These are phyloP conservation scores for Drosophila triauraria DNA, from an alignment of 1,140 invertebrate species.

Conservation along the genomic window DNA sequence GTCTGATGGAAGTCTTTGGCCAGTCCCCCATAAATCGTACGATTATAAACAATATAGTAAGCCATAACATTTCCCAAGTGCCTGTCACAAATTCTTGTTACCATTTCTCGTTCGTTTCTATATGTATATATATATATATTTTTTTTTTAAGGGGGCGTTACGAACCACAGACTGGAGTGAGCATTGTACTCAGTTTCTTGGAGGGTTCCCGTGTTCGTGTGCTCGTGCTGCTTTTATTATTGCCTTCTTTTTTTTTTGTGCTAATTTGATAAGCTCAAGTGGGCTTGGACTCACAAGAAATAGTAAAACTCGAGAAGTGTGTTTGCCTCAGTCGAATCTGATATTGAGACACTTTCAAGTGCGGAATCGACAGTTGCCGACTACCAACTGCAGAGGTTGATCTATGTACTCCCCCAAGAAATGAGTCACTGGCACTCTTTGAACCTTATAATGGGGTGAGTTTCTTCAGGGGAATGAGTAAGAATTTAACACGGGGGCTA, in stretches of 20 bases:
- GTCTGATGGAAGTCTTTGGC: constrained; percentile 26
- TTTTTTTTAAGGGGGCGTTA: constrained; percentile 26
- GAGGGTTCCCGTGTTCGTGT: constrained; percentile 13
- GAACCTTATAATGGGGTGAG: too few relatives aligned
- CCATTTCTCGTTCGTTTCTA: neutral
- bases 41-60: constrained; percentile 60
- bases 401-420: neutral
- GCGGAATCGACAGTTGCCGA: constrained; percentile 16
- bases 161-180: constrained; percentile 1
- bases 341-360: constrained; percentile 62
- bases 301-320: constrained; percentile 18
- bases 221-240: constrained; percentile 9
- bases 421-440: constrained; percentile 17
- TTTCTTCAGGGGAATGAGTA: constrained; percentile 7
- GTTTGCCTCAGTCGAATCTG: constrained; percentile 20
- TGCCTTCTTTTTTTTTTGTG: constrained; percentile 25
- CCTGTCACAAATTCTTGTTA: constrained; percentile 50
- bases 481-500: neutral
- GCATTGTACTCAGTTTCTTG: constrained; percentile 13
- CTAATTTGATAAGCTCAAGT: constrained; percentile 62
- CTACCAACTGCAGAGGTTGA: constrained; percentile 5
- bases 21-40: constrained; percentile 53
- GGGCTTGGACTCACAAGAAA: constrained; percentile 3
- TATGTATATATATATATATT: too few relatives aligned
- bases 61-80: constrained; percentile 49